Evolutionary conservation across 1,140 invertebrate genomes (phyloP).

Genomic region (Aphelinus atriplicis): DNA sequence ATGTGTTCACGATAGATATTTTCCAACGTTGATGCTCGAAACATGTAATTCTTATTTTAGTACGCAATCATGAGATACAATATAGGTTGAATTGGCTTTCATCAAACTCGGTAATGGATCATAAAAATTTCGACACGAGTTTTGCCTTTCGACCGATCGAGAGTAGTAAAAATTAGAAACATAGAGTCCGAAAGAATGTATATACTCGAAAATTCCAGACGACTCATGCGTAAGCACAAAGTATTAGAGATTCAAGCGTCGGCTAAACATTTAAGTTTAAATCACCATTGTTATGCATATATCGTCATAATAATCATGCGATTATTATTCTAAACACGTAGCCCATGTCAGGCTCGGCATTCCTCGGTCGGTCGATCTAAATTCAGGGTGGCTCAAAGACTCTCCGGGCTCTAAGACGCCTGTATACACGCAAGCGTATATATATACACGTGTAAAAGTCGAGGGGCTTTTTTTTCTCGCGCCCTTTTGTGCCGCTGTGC

Average conservation of each 20-base stretch:
- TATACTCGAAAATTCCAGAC: neutral
- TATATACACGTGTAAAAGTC: neutral
- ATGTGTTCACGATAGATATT: no score
- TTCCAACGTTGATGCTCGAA: no score
- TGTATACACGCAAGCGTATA: no score
- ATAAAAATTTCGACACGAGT: no score
- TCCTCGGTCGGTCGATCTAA: neutral
- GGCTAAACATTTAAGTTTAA: neutral
- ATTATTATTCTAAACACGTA: slow-evolving; percentile 7
- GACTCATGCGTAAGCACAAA: neutral
- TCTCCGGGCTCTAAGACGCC: neutral
- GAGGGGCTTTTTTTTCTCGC: slow-evolving; percentile 24
- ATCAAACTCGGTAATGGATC: no score
- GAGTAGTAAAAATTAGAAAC: no score
- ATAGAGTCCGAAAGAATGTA: no score
- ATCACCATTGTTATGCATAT: slow-evolving; percentile 12
- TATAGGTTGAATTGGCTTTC: no score
- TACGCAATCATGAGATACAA: no score
- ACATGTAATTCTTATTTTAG: no score
- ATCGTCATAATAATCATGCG: slow-evolving; percentile 20
- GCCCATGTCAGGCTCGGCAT: neutral
- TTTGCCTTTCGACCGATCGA: no score
- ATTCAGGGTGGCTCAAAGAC: neutral
- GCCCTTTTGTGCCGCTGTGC: slow-evolving; percentile 35
- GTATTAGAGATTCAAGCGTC: slow-evolving; percentile 8